phyloP scores from a whole-genome alignment of 1,140 invertebrate species.

The Ephestia elutella region DNA sequence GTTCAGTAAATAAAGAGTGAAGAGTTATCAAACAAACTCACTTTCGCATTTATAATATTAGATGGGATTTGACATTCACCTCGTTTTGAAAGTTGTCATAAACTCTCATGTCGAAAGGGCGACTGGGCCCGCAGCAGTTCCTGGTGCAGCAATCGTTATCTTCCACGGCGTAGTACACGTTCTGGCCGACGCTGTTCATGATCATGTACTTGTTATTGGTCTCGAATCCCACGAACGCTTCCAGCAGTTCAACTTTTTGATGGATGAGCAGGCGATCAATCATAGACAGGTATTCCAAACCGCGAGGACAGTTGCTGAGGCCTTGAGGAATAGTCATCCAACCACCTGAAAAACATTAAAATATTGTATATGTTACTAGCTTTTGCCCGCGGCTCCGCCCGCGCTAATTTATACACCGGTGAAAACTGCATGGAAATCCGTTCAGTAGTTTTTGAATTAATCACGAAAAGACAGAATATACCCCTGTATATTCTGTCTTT shows the following conservation, averaged over 20 bases:
- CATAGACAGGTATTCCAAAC: constrained; percentile 94
- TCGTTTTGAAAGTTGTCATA: constrained; percentile 85
- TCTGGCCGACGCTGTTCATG: constrained; percentile 85
- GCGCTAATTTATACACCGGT: too few relatives aligned
- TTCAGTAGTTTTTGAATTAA: too few relatives aligned
- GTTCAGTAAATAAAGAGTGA: too few relatives aligned
- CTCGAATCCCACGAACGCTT: constrained; percentile 91
- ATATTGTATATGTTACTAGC: neutral
- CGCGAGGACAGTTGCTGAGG: constrained; percentile 87
- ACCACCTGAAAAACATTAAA: constrained; percentile 77
- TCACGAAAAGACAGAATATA: too few relatives aligned
- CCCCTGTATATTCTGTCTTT: too few relatives aligned
- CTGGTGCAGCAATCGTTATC: constrained; percentile 86
- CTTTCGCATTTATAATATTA: neutral
- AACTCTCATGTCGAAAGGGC: constrained; percentile 91
- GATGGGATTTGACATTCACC: constrained; percentile 59
- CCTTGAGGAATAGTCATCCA: constrained; percentile 87
- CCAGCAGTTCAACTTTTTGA: constrained; percentile 89
- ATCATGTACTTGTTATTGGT: constrained; percentile 92
- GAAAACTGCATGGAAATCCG: too few relatives aligned
- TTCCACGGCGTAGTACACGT: constrained; percentile 89
- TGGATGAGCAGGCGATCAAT: constrained; percentile 92
- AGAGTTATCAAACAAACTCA: too few relatives aligned
- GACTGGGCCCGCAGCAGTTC: constrained; percentile 83
- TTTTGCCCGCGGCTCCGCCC: too few relatives aligned